phyloP scores from a whole-genome alignment of 2,888 invertebrate genomes.

The Caenorhabditis drosophilae region DNA sequence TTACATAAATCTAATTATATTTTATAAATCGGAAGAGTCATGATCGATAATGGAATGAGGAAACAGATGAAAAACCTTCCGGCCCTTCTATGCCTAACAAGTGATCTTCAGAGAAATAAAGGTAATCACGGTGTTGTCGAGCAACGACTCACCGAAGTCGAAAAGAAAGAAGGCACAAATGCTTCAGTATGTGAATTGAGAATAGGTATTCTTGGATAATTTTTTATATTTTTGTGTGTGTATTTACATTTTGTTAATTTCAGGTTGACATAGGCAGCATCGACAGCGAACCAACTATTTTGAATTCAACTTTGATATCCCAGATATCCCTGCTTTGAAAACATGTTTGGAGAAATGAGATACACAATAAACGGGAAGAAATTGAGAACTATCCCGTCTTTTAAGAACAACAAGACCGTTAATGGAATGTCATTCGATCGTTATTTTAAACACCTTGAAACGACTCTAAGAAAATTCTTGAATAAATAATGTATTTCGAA shows the following conservation, averaged over 20 bases:
- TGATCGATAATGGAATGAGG: slow-evolving; percentile 23
- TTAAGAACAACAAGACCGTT: slow-evolving; percentile 26
- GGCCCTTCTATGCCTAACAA: slow-evolving; percentile 20
- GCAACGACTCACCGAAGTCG: slow-evolving; percentile 17
- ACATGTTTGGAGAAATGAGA: slow-evolving; percentile 20
- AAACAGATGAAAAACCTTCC: slow-evolving; percentile 20
- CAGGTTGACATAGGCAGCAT: slow-evolving; percentile 27
- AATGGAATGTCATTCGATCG: slow-evolving; percentile 22
- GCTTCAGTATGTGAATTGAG: slow-evolving; percentile 25
- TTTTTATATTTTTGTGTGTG: slow-evolving; percentile 25
- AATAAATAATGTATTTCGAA: slow-evolving; percentile 28
- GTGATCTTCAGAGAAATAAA: slow-evolving; percentile 19
- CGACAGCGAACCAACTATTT: slow-evolving; percentile 23
- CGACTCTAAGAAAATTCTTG: slow-evolving; percentile 17
- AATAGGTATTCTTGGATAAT: slow-evolving; percentile 23
- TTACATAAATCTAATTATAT: slow-evolving; percentile 27
- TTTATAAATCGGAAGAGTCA: slow-evolving; percentile 20
- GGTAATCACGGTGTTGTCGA: slow-evolving; percentile 23
- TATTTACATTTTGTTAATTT: slow-evolving; percentile 31
- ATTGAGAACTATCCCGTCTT: slow-evolving; percentile 17
- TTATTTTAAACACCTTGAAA: slow-evolving; percentile 25
- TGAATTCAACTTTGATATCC: slow-evolving; percentile 19
- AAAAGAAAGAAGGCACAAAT: slow-evolving; percentile 20
- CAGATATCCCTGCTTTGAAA: slow-evolving; percentile 21
- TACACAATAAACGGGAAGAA: slow-evolving; percentile 15